Conservation (phyloP, 2,113 vertebrate genomes). For the Cottus gobio region DNA sequence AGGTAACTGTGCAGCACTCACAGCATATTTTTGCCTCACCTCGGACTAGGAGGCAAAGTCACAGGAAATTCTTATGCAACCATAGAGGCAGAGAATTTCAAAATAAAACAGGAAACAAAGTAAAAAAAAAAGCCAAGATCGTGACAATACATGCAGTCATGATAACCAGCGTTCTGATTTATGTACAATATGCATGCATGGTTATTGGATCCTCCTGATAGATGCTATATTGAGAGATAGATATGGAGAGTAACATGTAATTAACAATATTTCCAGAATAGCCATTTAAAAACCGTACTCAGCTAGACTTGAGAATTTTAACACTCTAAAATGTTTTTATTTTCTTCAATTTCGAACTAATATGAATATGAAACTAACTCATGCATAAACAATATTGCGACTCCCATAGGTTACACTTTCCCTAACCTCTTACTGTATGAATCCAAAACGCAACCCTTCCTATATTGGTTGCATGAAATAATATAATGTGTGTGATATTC, state of each 20-base stretch:
- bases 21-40: not conserved
- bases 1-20: not conserved
- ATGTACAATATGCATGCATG: not conserved
- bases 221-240: not conserved
- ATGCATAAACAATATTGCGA: not conserved
- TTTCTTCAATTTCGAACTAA: not conserved
- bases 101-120: no score
- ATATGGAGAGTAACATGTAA: no score
- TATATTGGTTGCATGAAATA: not conserved
- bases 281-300: no score
- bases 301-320: no score
- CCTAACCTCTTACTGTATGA: not conserved
- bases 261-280: no score
- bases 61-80: not conserved
- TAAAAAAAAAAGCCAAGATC: no score
- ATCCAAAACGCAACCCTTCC: not conserved
- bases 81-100: not conserved
- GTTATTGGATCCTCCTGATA: not conserved
- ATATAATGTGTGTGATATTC: not conserved
- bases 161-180: not conserved
- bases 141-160: not conserved
- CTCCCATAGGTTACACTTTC: not conserved
- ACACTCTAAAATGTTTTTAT: not conserved
- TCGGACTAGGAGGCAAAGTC: not conserved
- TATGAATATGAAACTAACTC: not conserved